Conservation (phyloP, 2,113 vertebrate genomes). For the Hippocampus abdominalis region DNA sequence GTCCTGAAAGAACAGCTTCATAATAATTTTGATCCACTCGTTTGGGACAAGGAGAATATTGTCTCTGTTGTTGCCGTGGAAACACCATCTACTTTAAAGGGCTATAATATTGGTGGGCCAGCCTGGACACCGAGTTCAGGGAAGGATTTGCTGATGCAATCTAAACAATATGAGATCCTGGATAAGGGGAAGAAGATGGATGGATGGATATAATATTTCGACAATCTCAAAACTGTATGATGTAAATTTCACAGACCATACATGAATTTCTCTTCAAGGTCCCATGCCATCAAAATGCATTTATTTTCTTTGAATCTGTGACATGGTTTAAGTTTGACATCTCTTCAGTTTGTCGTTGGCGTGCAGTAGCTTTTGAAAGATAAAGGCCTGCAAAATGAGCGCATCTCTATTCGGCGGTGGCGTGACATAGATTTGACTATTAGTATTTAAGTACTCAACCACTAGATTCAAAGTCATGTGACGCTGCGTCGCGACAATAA, state of each 20-base stretch:
- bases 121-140: background rate
- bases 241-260: background rate
- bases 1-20: background rate
- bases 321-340: too few relatives aligned
- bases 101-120: background rate
- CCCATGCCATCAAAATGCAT: background rate
- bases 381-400: too few relatives aligned
- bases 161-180: background rate
- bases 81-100: background rate
- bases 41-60: background rate
- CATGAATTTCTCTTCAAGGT: background rate
- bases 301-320: too few relatives aligned
- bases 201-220: background rate
- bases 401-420: too few relatives aligned
- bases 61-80: conserved; percentile 4
- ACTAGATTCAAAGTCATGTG: too few relatives aligned
- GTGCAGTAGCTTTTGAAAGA: too few relatives aligned
- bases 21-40: background rate
- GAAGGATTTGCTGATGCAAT: background rate
- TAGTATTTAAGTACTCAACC: too few relatives aligned
- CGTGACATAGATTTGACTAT: too few relatives aligned
- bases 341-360: too few relatives aligned
- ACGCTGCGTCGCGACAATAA: too few relatives aligned
- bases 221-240: background rate
- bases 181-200: background rate